Base-by-base conservation (phyloP, 2,797 vertebrate species). In the Pangasius sanitwongsei region DNA sequence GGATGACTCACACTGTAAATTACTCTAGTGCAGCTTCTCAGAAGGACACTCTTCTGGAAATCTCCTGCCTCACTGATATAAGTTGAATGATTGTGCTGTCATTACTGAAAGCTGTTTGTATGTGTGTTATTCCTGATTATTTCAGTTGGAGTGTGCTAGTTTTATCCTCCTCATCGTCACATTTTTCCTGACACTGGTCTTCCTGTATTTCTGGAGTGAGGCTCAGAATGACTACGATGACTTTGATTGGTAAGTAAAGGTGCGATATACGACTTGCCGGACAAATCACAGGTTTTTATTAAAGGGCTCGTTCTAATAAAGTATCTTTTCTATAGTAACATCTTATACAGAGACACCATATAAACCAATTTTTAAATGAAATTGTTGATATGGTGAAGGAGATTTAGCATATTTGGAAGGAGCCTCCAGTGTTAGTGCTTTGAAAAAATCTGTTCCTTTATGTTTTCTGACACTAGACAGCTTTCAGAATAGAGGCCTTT, bases 181-280 rank as follows among this genome's bases (percentile, higher is more conserved):
- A 31, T 97, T 98, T 93, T 94, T 96, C 92, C 59, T 98, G 83
- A 97, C 97, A 90, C 93, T 97, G 88, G 31, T 97, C 86, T 97
- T 98, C 87, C 94, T 99, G 41, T 98, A 97, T 92, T 94, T 97
- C 88, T 99, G 98, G 97, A 92, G 94, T 48, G 96, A 98, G 94
- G 97, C 97, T 0, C 96, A 97, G 95, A 99, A 99, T 12, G 97
- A 99, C 94, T 99, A 98, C 94, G 95, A 96, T 6, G 94, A 96
- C 93, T 98, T 99, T 92, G 97, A 99, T 93, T 98, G 98, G 98
- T 99, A 90, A 94, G 97, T 87, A n/a, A 81, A 34, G 53, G 37
- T 12, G 34, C 8, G 11, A 28, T 78, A 31, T 28, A 18, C 3
- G 6, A 77, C 6, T 50, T 15, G 0, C 1, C 12, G 3, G 44